These are phyloP conservation scores for Tokudaia tokunoshimensis DNA, from an alignment of 2,797 vertebrate species.

Conservation along the genomic window DNA sequence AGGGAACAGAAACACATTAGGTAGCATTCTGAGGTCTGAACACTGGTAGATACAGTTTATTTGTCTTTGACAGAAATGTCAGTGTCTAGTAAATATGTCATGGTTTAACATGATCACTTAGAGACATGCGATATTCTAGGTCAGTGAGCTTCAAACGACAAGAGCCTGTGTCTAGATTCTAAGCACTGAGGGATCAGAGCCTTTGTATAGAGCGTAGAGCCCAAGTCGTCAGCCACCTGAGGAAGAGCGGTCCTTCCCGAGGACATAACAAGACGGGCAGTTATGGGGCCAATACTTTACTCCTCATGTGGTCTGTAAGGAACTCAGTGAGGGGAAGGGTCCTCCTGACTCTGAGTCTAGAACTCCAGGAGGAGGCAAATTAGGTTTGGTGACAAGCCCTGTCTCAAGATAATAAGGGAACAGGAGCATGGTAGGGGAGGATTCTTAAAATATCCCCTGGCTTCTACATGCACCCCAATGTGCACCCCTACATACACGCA, in stretches of 20 bases:
- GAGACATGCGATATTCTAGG: background rate
- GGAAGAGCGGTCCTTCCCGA: background rate
- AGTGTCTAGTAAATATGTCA: background rate
- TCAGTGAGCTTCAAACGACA: background rate
- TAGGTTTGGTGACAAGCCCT: background rate
- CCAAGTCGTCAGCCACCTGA: accelerated
- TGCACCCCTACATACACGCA: background rate
- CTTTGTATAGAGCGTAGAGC: background rate
- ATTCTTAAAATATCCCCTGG: background rate
- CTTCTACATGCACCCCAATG: background rate
- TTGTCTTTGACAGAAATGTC: background rate
- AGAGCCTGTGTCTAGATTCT: background rate
- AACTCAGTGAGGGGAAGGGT: background rate
- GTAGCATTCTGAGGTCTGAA: background rate
- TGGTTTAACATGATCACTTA: background rate
- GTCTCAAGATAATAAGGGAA: background rate
- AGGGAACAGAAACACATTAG: background rate
- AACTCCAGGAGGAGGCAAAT: background rate
- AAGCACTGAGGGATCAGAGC: background rate
- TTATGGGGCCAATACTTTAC: background rate
- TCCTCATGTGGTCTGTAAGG: background rate
- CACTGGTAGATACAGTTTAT: background rate
- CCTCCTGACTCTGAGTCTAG: background rate
- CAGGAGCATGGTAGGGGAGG: background rate
- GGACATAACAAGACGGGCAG: background rate